These are phyloP conservation scores for Diceros bicornis DNA, from an alignment of 2,797 vertebrate genomes.

Conservation along the genomic window DNA sequence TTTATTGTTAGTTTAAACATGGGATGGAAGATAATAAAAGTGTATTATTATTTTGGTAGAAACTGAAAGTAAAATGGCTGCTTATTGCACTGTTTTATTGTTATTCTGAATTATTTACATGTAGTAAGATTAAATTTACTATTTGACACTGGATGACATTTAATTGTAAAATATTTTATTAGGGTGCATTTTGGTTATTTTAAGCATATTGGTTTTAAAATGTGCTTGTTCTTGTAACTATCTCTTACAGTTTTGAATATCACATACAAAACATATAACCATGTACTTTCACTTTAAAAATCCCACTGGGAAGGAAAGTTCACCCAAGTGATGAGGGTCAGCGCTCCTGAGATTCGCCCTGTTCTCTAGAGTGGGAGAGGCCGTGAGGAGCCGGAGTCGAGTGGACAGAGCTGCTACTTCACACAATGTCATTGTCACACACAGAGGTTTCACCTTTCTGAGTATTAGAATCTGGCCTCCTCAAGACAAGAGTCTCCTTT, in stretches of 20 bases:
- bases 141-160: background rate
- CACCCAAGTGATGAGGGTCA: background rate
- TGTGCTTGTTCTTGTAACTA: background rate
- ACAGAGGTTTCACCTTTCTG: background rate
- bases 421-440: background rate
- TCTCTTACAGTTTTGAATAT: slow-evolving; percentile 12
- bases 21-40: background rate
- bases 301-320: background rate
- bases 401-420: background rate
- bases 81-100: background rate
- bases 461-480: background rate
- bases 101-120: slow-evolving; percentile 45
- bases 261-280: background rate
- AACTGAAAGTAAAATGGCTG: background rate
- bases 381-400: background rate
- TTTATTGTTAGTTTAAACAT: slow-evolving; percentile 45
- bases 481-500: background rate
- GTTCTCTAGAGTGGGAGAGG: background rate
- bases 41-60: background rate
- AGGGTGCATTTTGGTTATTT: slow-evolving; percentile 3
- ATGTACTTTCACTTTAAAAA: background rate
- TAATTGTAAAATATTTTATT: background rate
- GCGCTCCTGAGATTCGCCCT: background rate
- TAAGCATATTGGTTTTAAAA: slow-evolving; percentile 22
- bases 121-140: background rate